Percentiles rank a stretch among this genome's conserved stretches.
phyloP scores from a whole-genome alignment of 2,888 invertebrate genomes.

The Drosophila tanythrix region DNA sequence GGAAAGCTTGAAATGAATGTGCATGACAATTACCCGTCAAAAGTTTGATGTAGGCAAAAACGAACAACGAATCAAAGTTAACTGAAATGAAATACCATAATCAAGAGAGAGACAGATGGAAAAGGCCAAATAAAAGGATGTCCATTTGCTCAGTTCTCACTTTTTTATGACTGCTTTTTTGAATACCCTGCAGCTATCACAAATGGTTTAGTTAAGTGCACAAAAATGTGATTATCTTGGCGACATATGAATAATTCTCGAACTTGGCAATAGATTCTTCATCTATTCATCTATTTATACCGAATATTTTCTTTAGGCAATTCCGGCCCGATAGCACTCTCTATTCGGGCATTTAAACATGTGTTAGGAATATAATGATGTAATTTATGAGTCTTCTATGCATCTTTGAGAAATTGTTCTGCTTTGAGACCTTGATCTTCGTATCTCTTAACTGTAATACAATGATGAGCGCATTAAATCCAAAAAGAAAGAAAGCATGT shows the following conservation, averaged over 20 bases:
- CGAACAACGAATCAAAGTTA: constrained; percentile 39
- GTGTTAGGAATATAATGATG: not conserved
- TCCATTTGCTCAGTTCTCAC: constrained; percentile 19
- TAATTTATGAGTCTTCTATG: not conserved
- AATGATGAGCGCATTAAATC: not conserved
- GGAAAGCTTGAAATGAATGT: constrained; percentile 51
- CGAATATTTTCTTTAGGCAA: not conserved
- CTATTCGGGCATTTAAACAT: not conserved
- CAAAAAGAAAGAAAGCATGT: not conserved
- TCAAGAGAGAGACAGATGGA: not conserved
- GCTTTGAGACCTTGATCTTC: not conserved
- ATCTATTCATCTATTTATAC: not conserved
- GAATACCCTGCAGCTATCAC: too few species aligned
- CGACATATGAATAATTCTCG: not conserved
- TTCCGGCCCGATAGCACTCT: not conserved
- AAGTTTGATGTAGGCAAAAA: constrained; percentile 64
- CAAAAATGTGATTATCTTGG: not conserved
- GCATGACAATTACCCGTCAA: constrained; percentile 74
- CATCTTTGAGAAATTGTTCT: not conserved
- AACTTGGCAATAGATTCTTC: not conserved
- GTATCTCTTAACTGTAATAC: not conserved
- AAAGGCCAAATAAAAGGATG: constrained; percentile 35
- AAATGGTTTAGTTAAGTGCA: not conserved
- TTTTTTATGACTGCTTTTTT: not conserved
- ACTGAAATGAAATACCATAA: constrained; percentile 33